Conservation (phyloP, 2,888 invertebrate species). For the Lepidonotus clava region DNA sequence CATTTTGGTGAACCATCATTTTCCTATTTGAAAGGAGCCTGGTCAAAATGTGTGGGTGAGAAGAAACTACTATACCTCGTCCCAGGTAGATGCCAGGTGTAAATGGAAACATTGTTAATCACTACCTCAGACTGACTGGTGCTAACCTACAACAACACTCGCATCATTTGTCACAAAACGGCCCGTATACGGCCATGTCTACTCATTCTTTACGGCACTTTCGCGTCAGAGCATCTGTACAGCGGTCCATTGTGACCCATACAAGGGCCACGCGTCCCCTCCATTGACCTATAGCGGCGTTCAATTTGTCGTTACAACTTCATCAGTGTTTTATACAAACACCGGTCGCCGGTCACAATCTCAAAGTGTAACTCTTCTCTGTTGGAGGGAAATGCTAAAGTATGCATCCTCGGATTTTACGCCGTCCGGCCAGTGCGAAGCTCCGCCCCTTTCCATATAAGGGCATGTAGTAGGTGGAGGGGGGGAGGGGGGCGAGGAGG, state of each 20-base stretch:
- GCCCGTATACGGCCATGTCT: background rate
- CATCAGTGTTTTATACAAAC: conserved; percentile 37
- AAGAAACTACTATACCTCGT: too few relatives aligned
- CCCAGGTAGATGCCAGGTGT: background rate
- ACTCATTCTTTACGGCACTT: background rate
- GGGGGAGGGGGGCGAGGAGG: too few relatives aligned
- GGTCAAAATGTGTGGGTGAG: too few relatives aligned
- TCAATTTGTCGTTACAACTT: conserved; percentile 44
- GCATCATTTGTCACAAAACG: background rate
- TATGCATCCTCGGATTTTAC: too few relatives aligned
- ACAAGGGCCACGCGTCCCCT: background rate
- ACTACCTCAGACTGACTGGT: background rate
- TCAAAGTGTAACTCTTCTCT: conserved; percentile 21
- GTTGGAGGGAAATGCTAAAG: too few relatives aligned
- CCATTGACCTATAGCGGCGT: background rate
- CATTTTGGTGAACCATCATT: too few relatives aligned
- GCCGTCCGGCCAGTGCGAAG: too few relatives aligned
- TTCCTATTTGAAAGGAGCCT: too few relatives aligned
- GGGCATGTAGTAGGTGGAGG: too few relatives aligned
- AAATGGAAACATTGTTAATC: background rate
- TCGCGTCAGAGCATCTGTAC: background rate
- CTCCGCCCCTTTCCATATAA: too few relatives aligned
- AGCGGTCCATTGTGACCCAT: background rate
- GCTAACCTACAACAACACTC: background rate
- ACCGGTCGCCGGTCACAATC: background rate